These are phyloP conservation scores for Moxostoma hubbsi DNA, from an alignment of 2,797 vertebrate species.

Conservation along the genomic window DNA sequence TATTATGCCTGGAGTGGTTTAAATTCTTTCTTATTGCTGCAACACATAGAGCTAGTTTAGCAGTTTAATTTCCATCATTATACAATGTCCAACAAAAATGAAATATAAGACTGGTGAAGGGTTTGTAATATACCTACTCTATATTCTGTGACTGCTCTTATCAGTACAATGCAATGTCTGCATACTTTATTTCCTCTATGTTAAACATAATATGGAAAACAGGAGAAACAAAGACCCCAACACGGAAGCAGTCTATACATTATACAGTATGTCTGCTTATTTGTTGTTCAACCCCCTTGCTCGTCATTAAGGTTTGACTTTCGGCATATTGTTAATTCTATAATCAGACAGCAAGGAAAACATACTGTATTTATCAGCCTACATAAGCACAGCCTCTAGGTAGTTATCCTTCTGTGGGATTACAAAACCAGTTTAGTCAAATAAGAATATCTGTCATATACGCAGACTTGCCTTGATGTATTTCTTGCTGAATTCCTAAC, in stretches of 20 bases:
- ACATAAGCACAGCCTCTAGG: constrained; percentile 27
- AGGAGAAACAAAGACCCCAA: background rate
- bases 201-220: constrained; percentile 8
- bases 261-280: constrained; percentile 6
- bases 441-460: constrained; percentile 36
- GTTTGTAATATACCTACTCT: constrained; percentile 8
- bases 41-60: constrained; percentile 44
- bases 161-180: background rate
- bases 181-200: constrained; percentile 10
- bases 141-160: constrained; percentile 10
- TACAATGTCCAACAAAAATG: constrained; percentile 30
- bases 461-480: constrained; percentile 16
- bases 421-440: constrained; percentile 26
- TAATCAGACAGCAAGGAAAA: constrained; percentile 26
- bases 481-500: background rate
- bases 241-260: no score
- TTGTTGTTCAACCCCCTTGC: constrained; percentile 11
- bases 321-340: constrained; percentile 23
- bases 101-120: constrained; percentile 28
- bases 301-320: constrained; percentile 18
- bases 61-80: constrained; percentile 34
- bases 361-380: background rate
- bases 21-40: constrained; percentile 46
- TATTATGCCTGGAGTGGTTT: constrained; percentile 41
- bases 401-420: constrained; percentile 29